phyloP scores from a whole-genome alignment of 2,113 vertebrate genomes.

The Microtus montanus region DNA sequence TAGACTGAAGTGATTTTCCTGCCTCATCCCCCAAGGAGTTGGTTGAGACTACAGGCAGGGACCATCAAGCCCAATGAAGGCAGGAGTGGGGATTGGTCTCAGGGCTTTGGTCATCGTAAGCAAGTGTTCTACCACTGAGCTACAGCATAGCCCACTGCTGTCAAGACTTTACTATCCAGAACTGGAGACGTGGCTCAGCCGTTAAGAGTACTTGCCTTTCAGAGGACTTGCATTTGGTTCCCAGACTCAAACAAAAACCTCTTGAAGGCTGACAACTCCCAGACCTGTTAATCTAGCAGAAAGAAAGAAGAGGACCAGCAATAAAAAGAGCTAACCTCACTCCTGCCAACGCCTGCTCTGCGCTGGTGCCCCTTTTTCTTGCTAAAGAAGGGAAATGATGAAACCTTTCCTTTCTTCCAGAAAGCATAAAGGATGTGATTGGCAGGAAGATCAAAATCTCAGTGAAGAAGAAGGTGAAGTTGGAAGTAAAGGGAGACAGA shows the following conservation, averaged over 20 bases:
- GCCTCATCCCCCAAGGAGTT: neutral
- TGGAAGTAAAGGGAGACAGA: conserved; percentile 97
- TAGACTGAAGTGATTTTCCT: neutral
- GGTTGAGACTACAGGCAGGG: neutral
- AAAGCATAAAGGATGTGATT: conserved; percentile 94
- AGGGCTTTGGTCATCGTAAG: neutral
- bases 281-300: neutral
- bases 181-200: neutral
- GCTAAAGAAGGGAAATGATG: conserved; percentile 39
- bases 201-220: neutral
- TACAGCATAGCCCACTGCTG: neutral
- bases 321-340: neutral
- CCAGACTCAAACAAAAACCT: neutral
- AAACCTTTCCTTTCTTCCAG: conserved; percentile 81
- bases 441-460: conserved; percentile 96
- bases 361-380: neutral
- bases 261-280: neutral
- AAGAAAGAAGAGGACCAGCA: neutral
- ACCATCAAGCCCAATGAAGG: too few relatives aligned
- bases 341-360: neutral
- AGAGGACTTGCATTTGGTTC: neutral
- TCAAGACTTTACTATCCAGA: neutral
- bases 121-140: neutral
- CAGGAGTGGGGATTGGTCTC: too few relatives aligned
- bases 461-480: conserved; percentile 94